A percentile compares a stretch with the other conserved stretches of the same genome.
phyloP scores from a whole-genome alignment of 92 coral and sea anemone genomes.

The Epizoanthus scotinus region DNA sequence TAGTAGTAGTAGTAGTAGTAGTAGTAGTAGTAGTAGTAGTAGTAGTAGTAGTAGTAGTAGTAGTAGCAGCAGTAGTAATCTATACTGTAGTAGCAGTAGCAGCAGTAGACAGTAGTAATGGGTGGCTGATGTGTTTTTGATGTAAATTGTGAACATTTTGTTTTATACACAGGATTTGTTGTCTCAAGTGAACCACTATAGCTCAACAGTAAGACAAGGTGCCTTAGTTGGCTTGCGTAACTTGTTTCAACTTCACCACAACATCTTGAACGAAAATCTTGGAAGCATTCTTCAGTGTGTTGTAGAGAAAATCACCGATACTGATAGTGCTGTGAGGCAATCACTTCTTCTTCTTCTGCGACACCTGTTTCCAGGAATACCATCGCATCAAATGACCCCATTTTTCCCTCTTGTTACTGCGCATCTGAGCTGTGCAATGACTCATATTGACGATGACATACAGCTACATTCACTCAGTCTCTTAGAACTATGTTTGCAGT shows the following conservation, averaged over 20 bases:
- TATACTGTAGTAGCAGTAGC: slow-evolving; percentile 9
- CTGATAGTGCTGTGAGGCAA: slow-evolving; percentile 77
- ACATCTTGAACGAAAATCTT: slow-evolving; percentile 70
- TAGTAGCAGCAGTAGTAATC: not conserved
- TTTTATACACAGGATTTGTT: slow-evolving; percentile 66
- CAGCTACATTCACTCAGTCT: slow-evolving; percentile 86
- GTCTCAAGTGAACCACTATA: slow-evolving; percentile 82
- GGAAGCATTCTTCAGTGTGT: slow-evolving; percentile 59
- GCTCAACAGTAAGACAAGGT: slow-evolving; percentile 75
- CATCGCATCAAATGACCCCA: slow-evolving; percentile 75
- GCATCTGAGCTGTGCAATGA: slow-evolving; percentile 95
- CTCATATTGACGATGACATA: slow-evolving; percentile 88
- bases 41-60: slow-evolving; percentile 21
- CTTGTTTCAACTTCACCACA: slow-evolving; percentile 71
- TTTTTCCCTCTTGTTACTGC: slow-evolving; percentile 71
- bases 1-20: slow-evolving; percentile 28
- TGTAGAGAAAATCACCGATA: slow-evolving; percentile 78
- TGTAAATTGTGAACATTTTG: not conserved
- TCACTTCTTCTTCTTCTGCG: slow-evolving; percentile 75
- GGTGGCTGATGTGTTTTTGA: too few species aligned
- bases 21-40: slow-evolving; percentile 32
- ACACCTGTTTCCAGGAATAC: slow-evolving; percentile 59
- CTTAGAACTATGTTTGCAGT: slow-evolving; percentile 72
- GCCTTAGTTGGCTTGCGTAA: slow-evolving; percentile 78
- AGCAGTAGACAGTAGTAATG: slow-evolving; percentile 5